Evolutionary conservation across 2,888 invertebrate genomes (phyloP), one percentile per base, ranked within the genome.

Genomic region (Bruchidius siliquastri): DNA sequence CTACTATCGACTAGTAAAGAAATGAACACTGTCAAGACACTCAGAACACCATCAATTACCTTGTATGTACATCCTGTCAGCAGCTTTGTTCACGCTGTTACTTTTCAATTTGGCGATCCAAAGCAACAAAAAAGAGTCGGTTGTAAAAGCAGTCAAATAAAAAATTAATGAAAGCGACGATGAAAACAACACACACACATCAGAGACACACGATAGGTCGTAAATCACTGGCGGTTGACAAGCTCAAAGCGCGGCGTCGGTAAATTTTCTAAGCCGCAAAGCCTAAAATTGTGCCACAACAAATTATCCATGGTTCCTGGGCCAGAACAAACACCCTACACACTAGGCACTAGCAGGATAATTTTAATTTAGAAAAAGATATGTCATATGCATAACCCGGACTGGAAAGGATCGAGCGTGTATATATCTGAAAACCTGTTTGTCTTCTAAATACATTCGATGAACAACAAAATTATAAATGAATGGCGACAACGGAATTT

Each of bases 231-330:
- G 49, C 49, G 49, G 6, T 13, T 49, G 49, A 49, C 49, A 49
- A 49, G 49, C 49, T 49, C 49, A 49, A 49, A 49, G 49, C 49
- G 49, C 49, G 49, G 13, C 49, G 49, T 49, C 49, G 49, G 73
- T 73, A 80, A 79, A 82, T 82, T 83, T 82, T 82, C 82, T 81
- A 78, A 81, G 73, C 77, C 82, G 80, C 81, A 81, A 82, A 80
- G 80, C 82, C 80, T 81, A 81, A 83, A 83, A 83, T 82, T 82
- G 81, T 82, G 77, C 79, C 77, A 26, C 79, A 77, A 79, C 79
- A 83, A 83, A 83, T 83, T 82, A 82, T 77, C 79, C 82, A 80
- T 81, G 81, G 81, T 82, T 82, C 82, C 82, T 77, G 80, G 76
- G 72, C 73, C 75, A 73, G 80, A 79, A 80, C 81, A 80, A 80